Evolutionary conservation across 2,888 invertebrate species (phyloP), one percentile per base, ranked within the genome.

Genomic region (Acronicta leporina): DNA sequence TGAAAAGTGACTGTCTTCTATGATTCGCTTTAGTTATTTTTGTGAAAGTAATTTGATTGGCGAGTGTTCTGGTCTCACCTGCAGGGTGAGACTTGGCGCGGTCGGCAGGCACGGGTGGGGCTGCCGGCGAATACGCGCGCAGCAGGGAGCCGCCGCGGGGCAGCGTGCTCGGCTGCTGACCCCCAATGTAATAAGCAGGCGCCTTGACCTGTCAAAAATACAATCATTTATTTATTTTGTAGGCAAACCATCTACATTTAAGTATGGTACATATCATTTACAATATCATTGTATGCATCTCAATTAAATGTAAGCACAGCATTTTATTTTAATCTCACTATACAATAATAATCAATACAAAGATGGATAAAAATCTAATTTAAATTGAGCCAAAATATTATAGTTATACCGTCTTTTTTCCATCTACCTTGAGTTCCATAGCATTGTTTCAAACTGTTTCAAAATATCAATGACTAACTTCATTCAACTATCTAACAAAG

Each of bases 161-260:
- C 56, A 97, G 88, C 9, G 97, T 97, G 80, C 95, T 95, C 0
- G 94, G 91, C 0, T 90, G 89, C 25, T 80, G 84, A 9, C 96
- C 95, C 1, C 96, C 96, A 92, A 97, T 96, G 89, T 97, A 97
- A 85, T 97, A 97, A 5, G 96, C 96, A 13, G 96, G 95, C n/a
- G 95, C 95, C 75, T 95, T 95, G 5, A 84, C 88, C 92, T 93
- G 75, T 43, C 38, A 38, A 38, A 38, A 1, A 33, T 33, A 2
- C 1, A 33, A 33, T 10, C 9, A 33, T n/a, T n/a, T n/a, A n/a
- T n/a, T n/a, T n/a, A n/a, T n/a, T n/a, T n/a, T n/a, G n/a, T n/a
- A n/a, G n/a, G n/a, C n/a, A n/a, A n/a, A n/a, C n/a, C n/a, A n/a
- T n/a, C n/a, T n/a, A n/a, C n/a, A n/a, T n/a, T n/a, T n/a, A n/a